Conservation (phyloP, 2,113 vertebrate genomes). For the Acanthochromis polyacanthus region DNA sequence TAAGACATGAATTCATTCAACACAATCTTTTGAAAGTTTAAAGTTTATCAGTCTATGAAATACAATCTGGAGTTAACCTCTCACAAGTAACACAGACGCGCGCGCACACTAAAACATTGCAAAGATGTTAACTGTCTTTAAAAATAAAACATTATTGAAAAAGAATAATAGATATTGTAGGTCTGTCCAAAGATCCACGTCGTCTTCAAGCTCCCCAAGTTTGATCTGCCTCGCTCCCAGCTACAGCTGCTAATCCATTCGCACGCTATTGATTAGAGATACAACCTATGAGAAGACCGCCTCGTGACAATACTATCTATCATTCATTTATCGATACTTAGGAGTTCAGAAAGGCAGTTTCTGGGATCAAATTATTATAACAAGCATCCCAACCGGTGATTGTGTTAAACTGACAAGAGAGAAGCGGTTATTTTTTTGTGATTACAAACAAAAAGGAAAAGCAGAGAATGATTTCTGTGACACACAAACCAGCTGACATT, state of each 20-base stretch:
- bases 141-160: conserved; percentile 60
- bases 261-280: conserved; percentile 44
- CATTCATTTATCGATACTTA: conserved; percentile 21
- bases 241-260: conserved; percentile 54
- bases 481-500: conserved; percentile 59
- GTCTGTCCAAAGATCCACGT: conserved; percentile 70
- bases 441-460: conserved; percentile 33
- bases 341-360: conserved; percentile 61
- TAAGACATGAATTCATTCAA: conserved; percentile 86
- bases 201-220: conserved; percentile 54
- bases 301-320: conserved; percentile 30
- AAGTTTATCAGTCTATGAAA: conserved; percentile 82
- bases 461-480: conserved; percentile 27
- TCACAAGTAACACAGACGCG: conserved; percentile 76
- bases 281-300: conserved; percentile 28
- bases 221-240: conserved; percentile 63
- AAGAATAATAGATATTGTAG: conserved; percentile 64
- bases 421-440: conserved; percentile 22
- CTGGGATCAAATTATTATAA: conserved; percentile 39
- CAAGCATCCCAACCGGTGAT: conserved; percentile 44
- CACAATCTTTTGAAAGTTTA: conserved; percentile 83
- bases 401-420: conserved; percentile 46
- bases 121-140: conserved; percentile 62
- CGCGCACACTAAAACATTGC: conserved; percentile 74
- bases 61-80: conserved; percentile 80